These are phyloP conservation scores for Coendou prehensilis DNA, from an alignment of 2,797 vertebrate genomes.

Conservation along the genomic window DNA sequence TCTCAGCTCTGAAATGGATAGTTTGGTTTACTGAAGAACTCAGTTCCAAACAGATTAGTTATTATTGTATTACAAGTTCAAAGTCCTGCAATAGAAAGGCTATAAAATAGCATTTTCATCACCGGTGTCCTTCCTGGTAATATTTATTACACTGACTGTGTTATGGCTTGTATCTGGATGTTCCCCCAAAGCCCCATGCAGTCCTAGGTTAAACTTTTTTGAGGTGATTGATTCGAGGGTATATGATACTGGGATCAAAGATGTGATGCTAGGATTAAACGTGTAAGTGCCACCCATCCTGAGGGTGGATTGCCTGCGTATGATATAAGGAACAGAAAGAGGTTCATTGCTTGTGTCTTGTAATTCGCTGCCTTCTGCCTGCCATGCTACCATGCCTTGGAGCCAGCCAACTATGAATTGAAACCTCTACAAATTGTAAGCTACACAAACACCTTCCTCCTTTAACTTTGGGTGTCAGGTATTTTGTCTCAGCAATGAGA, in stretches of 20 bases:
- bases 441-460: background rate
- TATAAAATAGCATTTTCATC: background rate
- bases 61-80: slow-evolving; percentile 8
- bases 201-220: too few species aligned
- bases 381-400: background rate
- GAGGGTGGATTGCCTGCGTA: background rate
- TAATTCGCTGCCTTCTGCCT: background rate
- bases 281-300: too few species aligned
- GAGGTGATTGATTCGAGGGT: too few species aligned
- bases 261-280: too few species aligned
- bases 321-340: background rate
- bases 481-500: background rate
- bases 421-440: background rate
- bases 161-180: background rate
- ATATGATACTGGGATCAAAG: too few species aligned
- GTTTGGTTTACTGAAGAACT: slow-evolving; percentile 41
- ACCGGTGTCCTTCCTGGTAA: background rate
- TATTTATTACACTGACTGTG: slow-evolving; percentile 53
- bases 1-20: slow-evolving; percentile 20
- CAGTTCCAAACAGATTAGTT: slow-evolving; percentile 40
- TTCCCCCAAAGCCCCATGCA: too few species aligned
- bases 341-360: background rate
- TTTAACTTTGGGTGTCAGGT: background rate
- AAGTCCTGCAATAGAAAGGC: background rate
- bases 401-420: background rate